Conservation (phyloP, 2,113 vertebrate species). For the Daboia siamensis region DNA sequence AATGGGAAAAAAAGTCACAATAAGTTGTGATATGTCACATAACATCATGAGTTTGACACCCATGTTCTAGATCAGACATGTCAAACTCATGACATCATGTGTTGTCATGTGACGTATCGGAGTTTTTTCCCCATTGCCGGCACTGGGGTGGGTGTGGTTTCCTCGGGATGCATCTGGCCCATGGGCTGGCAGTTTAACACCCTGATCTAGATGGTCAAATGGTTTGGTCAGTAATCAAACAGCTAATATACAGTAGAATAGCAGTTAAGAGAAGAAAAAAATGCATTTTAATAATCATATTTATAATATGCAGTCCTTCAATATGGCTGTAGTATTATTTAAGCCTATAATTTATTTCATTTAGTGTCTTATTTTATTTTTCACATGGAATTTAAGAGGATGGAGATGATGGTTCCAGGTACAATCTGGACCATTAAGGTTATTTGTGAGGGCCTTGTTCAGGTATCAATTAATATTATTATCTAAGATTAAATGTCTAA, state of each 20-base stretch:
- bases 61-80: no score
- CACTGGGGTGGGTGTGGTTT: no score
- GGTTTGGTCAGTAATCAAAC: background rate
- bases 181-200: no score
- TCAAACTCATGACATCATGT: no score
- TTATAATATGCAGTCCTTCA: no score
- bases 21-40: rapidly evolving
- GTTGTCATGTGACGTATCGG: no score
- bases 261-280: background rate
- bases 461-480: background rate
- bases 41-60: no score
- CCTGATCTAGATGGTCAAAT: background rate
- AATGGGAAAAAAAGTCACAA: no score
- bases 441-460: background rate
- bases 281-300: background rate
- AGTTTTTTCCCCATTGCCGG: no score
- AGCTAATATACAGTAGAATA: background rate
- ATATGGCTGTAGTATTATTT: background rate
- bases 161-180: no score
- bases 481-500: background rate
- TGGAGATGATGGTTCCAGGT: background rate
- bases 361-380: background rate
- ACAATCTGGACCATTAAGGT: background rate
- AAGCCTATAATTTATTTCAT: background rate
- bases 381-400: background rate